Conservation (phyloP, 2,113 vertebrate genomes). For the Australoheros scitulus region DNA sequence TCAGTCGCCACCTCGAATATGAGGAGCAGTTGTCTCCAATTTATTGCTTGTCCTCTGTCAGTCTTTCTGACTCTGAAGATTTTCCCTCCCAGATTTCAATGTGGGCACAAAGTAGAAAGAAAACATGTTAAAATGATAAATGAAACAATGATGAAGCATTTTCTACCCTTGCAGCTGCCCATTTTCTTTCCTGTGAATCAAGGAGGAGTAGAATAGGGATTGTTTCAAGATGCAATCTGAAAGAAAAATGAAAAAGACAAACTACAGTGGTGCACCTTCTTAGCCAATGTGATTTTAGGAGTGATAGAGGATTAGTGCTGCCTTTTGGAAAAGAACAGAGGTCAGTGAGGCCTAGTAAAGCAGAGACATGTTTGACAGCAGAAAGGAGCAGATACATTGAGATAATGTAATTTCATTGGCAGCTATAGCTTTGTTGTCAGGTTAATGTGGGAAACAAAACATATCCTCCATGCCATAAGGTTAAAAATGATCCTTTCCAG, state of each 20-base stretch:
- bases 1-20: constrained; percentile 72
- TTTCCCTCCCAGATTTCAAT: constrained; percentile 63
- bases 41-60: constrained; percentile 73
- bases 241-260: constrained; percentile 71
- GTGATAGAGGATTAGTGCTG: constrained; percentile 50
- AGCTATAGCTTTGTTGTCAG: constrained; percentile 32
- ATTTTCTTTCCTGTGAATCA: constrained; percentile 60
- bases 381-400: constrained; percentile 9
- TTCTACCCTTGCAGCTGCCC: constrained; percentile 45
- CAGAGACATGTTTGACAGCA: constrained; percentile 13
- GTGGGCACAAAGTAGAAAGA: constrained; percentile 51
- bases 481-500: constrained; percentile 32
- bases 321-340: constrained; percentile 59
- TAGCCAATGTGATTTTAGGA: constrained; percentile 48
- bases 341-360: constrained; percentile 36
- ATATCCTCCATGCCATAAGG: constrained; percentile 21
- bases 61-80: constrained; percentile 63
- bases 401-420: constrained; percentile 18
- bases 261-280: constrained; percentile 50
- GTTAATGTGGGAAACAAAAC: constrained; percentile 23
- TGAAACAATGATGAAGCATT: constrained; percentile 52
- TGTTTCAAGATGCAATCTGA: constrained; percentile 69
- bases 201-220: constrained; percentile 27
- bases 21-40: constrained; percentile 76
- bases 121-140: constrained; percentile 60